Evolutionary conservation across 2,888 invertebrate species (phyloP).

Genomic region (Apamea monoglypha): DNA sequence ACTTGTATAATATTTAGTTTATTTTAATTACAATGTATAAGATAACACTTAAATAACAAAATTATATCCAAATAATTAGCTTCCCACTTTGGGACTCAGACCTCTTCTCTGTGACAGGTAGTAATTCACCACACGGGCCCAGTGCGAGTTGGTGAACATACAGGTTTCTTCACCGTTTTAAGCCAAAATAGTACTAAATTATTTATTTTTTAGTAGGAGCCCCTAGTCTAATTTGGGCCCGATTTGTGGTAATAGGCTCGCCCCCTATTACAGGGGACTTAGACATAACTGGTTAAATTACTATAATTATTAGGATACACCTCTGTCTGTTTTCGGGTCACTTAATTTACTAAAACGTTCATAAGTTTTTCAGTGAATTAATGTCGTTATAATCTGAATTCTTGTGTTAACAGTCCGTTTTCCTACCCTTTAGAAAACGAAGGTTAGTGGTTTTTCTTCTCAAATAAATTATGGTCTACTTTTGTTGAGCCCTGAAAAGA

Average conservation of each 20-base stretch:
- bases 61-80: too few relatives aligned
- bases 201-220: too few relatives aligned
- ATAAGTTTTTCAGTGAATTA: background rate
- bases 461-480: background rate
- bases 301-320: too few relatives aligned
- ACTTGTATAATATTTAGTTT: too few relatives aligned
- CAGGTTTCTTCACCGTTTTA: background rate
- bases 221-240: too few relatives aligned
- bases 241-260: too few relatives aligned
- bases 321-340: too few relatives aligned
- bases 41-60: too few relatives aligned
- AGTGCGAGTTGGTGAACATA: background rate
- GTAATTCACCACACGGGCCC: background rate
- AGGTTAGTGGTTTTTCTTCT: background rate
- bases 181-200: background rate
- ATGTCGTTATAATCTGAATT: background rate
- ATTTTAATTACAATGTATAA: too few relatives aligned
- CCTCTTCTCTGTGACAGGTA: background rate
- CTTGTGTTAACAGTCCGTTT: background rate
- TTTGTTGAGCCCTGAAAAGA: background rate
- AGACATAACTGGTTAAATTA: background rate
- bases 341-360: too few relatives aligned
- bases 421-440: background rate
- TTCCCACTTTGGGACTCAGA: background rate
- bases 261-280: accelerated